Base-by-base conservation (phyloP, 2,888 invertebrate genomes). In the Watsonalla binaria region DNA sequence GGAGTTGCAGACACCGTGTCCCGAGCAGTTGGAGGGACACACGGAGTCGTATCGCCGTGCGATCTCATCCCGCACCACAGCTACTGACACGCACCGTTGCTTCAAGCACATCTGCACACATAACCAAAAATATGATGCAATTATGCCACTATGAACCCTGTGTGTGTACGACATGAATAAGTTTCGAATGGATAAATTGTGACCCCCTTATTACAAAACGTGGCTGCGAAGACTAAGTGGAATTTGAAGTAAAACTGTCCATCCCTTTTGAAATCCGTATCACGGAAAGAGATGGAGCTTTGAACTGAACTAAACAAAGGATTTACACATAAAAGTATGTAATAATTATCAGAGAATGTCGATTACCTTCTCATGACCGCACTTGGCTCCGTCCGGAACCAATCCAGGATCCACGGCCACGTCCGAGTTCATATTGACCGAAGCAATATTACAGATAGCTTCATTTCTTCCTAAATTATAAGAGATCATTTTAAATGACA, bases 331-430 rank as follows among this genome's bases (percentile, higher is more conserved):
- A 45, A 11, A 5, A 45, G 13, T 9, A 46, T 5, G 14, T 15
- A 6, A 14, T 14, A 14, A 14, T 24, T 24, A 24, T 24, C 1
- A 4, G 24, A 24, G 24, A 24, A 24, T 13, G 11, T 11, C 13
- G 14, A 9, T 72, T 82, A 96, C 97, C 93, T 94, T 96, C 56
- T 94, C 93, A 0, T 94, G 92, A 0, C 96, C 98, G 82, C 98
- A 98, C 72, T 93, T 94, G 0, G 98, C 97, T 0, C 99, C 99
- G 76, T 99, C 97, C 0, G 99, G 99, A 0, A 97, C 96, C 71
- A 99, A 91, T 0, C 99, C 99, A 0, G 99, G 99, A 84, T 99
- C 99, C 5, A 95, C 94, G 76, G 24, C 24, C 24, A 96, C 95
- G 71, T 94, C 95, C 45, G 98, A 84, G 0, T 99, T 99, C 53